Conservation (phyloP, 2,888 invertebrate genomes). For the Acanthococcus lagerstroemiae region DNA sequence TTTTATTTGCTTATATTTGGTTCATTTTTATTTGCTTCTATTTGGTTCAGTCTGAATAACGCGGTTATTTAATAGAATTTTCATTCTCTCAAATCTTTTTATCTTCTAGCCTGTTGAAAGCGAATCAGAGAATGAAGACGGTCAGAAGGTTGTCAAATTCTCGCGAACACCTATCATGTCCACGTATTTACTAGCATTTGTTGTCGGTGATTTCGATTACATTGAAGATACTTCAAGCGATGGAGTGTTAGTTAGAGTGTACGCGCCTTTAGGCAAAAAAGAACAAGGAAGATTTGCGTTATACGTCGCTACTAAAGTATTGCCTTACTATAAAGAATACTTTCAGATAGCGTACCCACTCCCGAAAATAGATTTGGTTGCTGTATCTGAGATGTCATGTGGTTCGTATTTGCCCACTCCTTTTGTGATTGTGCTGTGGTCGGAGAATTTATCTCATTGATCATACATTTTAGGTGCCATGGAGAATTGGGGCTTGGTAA, state of each 20-base stretch:
- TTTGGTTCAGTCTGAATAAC: background rate
- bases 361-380: constrained; percentile 92
- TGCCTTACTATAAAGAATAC: constrained; percentile 90
- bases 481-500: constrained; percentile 96
- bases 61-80: background rate
- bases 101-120: constrained; percentile 42
- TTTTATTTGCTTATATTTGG: background rate
- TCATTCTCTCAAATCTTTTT: constrained; percentile 20
- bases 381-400: constrained; percentile 88
- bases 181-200: constrained; percentile 86
- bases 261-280: constrained; percentile 80
- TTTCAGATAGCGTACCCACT: constrained; percentile 90
- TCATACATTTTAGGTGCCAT: constrained; percentile 57
- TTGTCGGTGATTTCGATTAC: constrained; percentile 90
- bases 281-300: constrained; percentile 87
- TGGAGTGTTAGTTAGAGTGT: constrained; percentile 70
- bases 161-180: constrained; percentile 87
- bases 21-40: background rate
- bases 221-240: constrained; percentile 75
- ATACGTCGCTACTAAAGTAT: constrained; percentile 79
- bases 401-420: constrained; percentile 42
- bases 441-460: background rate
- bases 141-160: constrained; percentile 54
- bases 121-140: constrained; percentile 39
- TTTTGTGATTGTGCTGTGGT: background rate